Base-by-base conservation (phyloP, 2,888 invertebrate species). In the Thymelicus lineola region DNA sequence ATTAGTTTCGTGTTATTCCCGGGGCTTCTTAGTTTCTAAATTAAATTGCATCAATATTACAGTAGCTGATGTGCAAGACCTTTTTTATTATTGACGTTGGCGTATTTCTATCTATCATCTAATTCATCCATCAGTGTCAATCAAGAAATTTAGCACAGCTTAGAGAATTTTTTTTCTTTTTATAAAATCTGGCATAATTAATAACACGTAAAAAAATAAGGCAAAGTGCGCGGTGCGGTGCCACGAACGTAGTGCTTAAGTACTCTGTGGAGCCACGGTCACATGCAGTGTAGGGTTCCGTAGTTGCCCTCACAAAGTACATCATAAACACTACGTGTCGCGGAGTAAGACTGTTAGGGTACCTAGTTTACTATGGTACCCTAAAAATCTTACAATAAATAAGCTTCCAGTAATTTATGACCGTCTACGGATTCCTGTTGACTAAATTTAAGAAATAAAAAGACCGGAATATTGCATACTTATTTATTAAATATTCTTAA, bases 401-500 rank as follows among this genome's bases (percentile, higher is more conserved):
- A 38, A 7, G 9, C 38, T 38, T 38, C 38, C 7, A 38, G 9
- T 38, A 9, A 38, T 38, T 42, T 12, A 10, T 12, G 60, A 60
- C n/a, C 28, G 57, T 53, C 0, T 55, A 14, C 28, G 6, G 28
- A 12, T 6, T 55, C 28, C 15, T 7, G 28, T 20, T 55, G 1
- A 55, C 28, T 55, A 55, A 28, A 28, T n/a, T 5, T 14, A 7
- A 20, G 15, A 55, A 67, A 55, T 58, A 66, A 66, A 2, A 55
- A 53, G 10, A 53, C 60, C 50, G 7, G 14, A 15, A 55, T 67
- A 57, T 46, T 68, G 61, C 61, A 83, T 87, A 87, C 86, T 89
- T 90, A 90, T 82, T 88, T 88, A 91, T 90, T 91, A 85, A 89
- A 89, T 90, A 86, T 84, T 82, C 86, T 88, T 90, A 87, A 86